Conservation (phyloP, 2,888 invertebrate genomes). For the Ecliptopera silaceata region DNA sequence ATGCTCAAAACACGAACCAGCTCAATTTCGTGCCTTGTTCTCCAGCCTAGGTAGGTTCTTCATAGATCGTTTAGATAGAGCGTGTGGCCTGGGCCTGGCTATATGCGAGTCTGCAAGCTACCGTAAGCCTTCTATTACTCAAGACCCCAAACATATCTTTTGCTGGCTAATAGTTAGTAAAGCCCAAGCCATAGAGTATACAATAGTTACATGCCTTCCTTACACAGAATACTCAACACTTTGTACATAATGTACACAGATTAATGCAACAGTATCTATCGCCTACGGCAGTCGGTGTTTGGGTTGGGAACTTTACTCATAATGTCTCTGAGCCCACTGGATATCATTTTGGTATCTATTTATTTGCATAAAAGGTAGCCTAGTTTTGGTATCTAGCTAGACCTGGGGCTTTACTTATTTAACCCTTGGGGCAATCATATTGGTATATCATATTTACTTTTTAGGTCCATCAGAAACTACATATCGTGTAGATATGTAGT, state of each 20-base stretch:
- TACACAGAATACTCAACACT: not conserved
- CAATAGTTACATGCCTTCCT: not conserved
- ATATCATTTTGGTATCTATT: slow-evolving; percentile 17
- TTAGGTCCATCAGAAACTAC: too few relatives aligned
- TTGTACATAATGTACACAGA: slow-evolving; percentile 1
- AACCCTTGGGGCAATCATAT: too few relatives aligned
- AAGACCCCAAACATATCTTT: slow-evolving; percentile 2
- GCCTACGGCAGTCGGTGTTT: slow-evolving; percentile 1
- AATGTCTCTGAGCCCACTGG: slow-evolving; percentile 20
- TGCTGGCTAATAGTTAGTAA: not conserved
- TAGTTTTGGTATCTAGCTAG: not conserved
- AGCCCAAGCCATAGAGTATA: not conserved
- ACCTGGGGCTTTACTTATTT: not conserved
- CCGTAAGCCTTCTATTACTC: slow-evolving; percentile 7
- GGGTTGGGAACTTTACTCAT: slow-evolving; percentile 29
- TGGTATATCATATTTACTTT: too few relatives aligned
- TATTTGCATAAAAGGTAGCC: slow-evolving; percentile 19
- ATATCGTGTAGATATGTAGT: too few relatives aligned
- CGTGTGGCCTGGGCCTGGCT: not conserved
- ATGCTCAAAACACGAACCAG: too few relatives aligned
- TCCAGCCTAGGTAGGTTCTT: not conserved
- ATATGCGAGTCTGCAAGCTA: not conserved
- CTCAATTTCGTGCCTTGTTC: not conserved
- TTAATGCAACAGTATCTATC: not conserved
- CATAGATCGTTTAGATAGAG: not conserved